Base-by-base conservation (phyloP, 2,113 vertebrate species). In the Nibea coibor region DNA sequence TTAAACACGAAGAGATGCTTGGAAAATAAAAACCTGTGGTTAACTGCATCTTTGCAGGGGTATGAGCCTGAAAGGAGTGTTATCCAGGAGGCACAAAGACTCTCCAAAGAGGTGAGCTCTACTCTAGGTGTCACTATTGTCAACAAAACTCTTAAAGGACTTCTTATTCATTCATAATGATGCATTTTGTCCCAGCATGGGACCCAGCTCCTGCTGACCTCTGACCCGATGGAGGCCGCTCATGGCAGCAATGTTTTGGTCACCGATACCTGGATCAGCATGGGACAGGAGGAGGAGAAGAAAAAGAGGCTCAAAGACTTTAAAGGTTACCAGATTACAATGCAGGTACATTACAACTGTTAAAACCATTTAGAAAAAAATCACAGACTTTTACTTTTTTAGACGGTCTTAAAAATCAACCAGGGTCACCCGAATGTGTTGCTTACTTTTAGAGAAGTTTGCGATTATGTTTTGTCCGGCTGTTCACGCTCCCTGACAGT, bases 261-360 rank as follows among this genome's bases (percentile, higher is more conserved):
- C 68, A 99, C 97, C 2, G 97, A 99, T 84, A 99, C 97, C 0
- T 99, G 98, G 97, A 93, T 97, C 90, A 96, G 98, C 92, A 98
- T 99, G 97, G 97, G 98, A 47, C 96, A 98, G 90, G 97, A 99
- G 85, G 95, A 96, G 43, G 96, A 99, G 85, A 98, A 97, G 93
- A 93, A 94, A 57, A 95, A 94, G 84, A 95, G 96, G 75, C 90
- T 97, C 8, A 93, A 93, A 67, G 97, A 96, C 87, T 99, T 99
- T 90, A 89, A 94, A 74, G 97, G 96, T 75, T 99, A 96, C 93
- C 97, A 98, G 89, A 90, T 99, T 84, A 98, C 97, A 51, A 97
- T 97, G 97, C 87, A 98, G 97, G 97, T 99, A 26, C 24, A 26
- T 26, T 26, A 26, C 24, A 26, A 26, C 24, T 26, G 24, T 26